Percentiles rank a stretch among this genome's conserved stretches.
Conservation (phyloP, 1,140 invertebrate species). For the Ganaspis sp. region DNA sequence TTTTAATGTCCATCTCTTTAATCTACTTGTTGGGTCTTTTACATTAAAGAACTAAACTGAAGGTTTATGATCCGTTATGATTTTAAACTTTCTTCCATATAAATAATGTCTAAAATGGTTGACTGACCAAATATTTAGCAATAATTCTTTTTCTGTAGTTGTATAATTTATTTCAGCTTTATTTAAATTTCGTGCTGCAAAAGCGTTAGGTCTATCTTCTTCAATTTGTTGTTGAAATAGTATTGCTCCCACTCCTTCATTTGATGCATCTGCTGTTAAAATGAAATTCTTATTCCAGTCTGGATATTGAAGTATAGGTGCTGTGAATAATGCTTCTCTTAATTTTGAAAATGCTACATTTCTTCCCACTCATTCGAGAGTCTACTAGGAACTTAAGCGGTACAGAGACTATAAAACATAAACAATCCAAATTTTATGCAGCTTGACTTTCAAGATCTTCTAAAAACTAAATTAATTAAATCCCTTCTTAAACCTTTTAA, state of each 20-base stretch:
- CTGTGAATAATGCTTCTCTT: too few relatives aligned
- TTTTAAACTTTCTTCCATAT: slow-evolving; percentile 74
- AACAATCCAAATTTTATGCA: too few relatives aligned
- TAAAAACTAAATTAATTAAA: too few relatives aligned
- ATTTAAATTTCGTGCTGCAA: neutral
- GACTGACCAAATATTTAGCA: slow-evolving; percentile 76
- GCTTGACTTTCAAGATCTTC: too few relatives aligned
- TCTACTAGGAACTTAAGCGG: too few relatives aligned
- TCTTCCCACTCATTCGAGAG: too few relatives aligned
- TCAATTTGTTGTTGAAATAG: neutral
- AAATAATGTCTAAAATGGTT: slow-evolving; percentile 71
- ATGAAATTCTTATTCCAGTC: too few relatives aligned
- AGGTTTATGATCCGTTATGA: slow-evolving; percentile 76
- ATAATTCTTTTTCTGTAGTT: slow-evolving; percentile 74
- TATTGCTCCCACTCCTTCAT: slow-evolving; percentile 4
- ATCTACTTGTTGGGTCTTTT: slow-evolving; percentile 65
- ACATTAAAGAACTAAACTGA: slow-evolving; percentile 73
- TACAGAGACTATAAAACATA: too few relatives aligned
- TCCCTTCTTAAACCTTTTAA: too few relatives aligned
- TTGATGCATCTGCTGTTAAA: slow-evolving; percentile 30
- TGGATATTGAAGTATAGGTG: too few relatives aligned
- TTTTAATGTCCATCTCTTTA: slow-evolving; percentile 56
- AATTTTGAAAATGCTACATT: too few relatives aligned
- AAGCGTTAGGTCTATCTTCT: neutral
- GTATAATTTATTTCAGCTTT: too few relatives aligned